Base-by-base conservation (phyloP, 53 echinoderm and acorn worm genomes). In the Holothuria scabra region DNA sequence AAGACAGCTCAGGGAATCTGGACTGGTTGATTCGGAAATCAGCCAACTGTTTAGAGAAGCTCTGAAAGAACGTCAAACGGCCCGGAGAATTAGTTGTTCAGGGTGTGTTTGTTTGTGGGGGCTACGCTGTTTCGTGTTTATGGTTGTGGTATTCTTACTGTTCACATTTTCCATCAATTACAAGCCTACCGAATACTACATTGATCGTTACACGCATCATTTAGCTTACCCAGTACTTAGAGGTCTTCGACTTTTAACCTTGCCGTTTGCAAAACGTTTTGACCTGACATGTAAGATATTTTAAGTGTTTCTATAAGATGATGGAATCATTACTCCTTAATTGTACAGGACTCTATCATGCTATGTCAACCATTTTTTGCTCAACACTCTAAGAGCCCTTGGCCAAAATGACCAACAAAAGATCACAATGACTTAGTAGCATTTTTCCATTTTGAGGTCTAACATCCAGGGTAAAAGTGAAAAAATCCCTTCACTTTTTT, bases 191-290 rank as follows among this genome's bases (percentile, higher is more conserved):
- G 62, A 86, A 28, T 74, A 65, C 20, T 89, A 89, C 29, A 61
- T 81, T 12, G 65, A 70, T 30, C 74, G 86, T 8, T 76, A 89
- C 28, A 24, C 89, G 0, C 85, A 89, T 38, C 30, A 65, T 20
- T 59, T 76, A 8, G 38, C 71, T 58, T 92, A 92, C 63, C 92
- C 92, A 2, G 3, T 92, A 31, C 59, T 92, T 83, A 65, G 92
- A 46, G 48, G 64, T 8, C 49, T 86, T 66, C 56, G 92, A 28
- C 66, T 85, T 32, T 28, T 76, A 22, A 83, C 92, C 24, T 57
- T 92, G 49, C 83, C 92, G 1, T 66, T 92, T 56, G 52, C 89
- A 29, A 46, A 57, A 28, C 41, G 75, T 12, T 82, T 88, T 72
- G 88, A 92, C 68, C 23, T 92, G 44, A 75, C 85, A 44, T 72